Evolutionary conservation across 2,797 vertebrate genomes (phyloP).

Genomic region (Choloepus didactylus): DNA sequence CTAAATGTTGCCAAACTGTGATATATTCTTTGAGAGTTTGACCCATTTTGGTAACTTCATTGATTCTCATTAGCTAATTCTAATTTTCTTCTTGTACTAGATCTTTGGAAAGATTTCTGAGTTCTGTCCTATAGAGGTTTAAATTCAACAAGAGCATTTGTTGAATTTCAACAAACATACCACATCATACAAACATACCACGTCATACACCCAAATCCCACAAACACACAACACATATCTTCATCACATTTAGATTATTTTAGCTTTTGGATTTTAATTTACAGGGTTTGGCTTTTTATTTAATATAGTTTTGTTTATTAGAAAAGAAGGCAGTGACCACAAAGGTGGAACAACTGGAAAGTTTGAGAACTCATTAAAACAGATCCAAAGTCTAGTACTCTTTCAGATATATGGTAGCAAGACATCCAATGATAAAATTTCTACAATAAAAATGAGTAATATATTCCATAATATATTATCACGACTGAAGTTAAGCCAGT

Average conservation of each 20-base stretch:
- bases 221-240: neutral
- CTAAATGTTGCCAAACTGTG: neutral
- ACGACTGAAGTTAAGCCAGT: neutral
- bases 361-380: neutral
- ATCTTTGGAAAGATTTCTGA: slow-evolving; percentile 39
- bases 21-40: neutral
- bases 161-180: neutral
- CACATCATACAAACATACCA: neutral
- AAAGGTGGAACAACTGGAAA: neutral
- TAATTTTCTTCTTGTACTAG: neutral
- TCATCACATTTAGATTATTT: neutral
- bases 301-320: neutral
- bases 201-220: neutral
- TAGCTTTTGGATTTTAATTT: neutral
- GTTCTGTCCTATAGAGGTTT: neutral
- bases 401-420: neutral
- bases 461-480: neutral
- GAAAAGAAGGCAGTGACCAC: slow-evolving; percentile 1
- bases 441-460: neutral
- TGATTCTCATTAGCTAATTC: slow-evolving; percentile 22
- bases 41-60: neutral
- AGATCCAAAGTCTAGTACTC: neutral
- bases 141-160: neutral
- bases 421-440: neutral
- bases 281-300: neutral